phyloP scores from a whole-genome alignment of 2,888 invertebrate species.

The Petrophora chlorosata region DNA sequence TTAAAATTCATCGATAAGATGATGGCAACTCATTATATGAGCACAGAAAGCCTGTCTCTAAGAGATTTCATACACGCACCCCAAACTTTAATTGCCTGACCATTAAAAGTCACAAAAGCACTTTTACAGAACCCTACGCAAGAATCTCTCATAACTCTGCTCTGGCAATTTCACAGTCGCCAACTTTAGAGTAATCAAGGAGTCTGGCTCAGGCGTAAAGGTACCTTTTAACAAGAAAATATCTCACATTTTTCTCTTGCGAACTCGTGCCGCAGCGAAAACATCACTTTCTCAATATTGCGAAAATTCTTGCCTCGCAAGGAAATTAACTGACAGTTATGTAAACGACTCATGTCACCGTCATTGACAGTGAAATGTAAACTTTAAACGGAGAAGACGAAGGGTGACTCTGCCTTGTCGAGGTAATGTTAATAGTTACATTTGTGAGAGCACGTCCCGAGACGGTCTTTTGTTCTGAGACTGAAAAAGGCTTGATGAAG shows the following conservation, averaged over 20 bases:
- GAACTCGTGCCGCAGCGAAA: slow-evolving; percentile 35
- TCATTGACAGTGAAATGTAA: slow-evolving; percentile 30
- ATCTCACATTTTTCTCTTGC: slow-evolving; percentile 33
- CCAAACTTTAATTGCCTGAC: not conserved
- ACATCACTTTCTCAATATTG: slow-evolving; percentile 47
- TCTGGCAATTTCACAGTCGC: slow-evolving; percentile 4
- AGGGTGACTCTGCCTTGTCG: slow-evolving; percentile 6
- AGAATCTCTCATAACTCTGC: slow-evolving; percentile 14
- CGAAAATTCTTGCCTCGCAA: slow-evolving; percentile 45
- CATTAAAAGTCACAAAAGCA: not conserved
- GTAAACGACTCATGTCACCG: slow-evolving; percentile 33
- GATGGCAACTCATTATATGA: too few relatives aligned
- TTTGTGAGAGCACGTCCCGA: slow-evolving; percentile 37
- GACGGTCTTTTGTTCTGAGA: slow-evolving; percentile 41
- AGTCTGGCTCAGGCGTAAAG: too few relatives aligned
- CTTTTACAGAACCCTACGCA: not conserved
- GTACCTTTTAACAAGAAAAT: slow-evolving; percentile 27
- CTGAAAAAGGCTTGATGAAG: slow-evolving; percentile 57
- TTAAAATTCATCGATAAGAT: too few relatives aligned
- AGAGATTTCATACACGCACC: too few relatives aligned
- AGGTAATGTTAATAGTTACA: slow-evolving; percentile 26
- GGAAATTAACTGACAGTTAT: slow-evolving; percentile 47
- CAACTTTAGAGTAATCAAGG: slow-evolving; percentile 21
- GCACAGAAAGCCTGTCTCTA: too few relatives aligned
- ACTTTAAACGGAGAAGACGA: slow-evolving; percentile 27